Conservation (phyloP, 1,140 invertebrate species). For the Drosophila ananassae region DNA sequence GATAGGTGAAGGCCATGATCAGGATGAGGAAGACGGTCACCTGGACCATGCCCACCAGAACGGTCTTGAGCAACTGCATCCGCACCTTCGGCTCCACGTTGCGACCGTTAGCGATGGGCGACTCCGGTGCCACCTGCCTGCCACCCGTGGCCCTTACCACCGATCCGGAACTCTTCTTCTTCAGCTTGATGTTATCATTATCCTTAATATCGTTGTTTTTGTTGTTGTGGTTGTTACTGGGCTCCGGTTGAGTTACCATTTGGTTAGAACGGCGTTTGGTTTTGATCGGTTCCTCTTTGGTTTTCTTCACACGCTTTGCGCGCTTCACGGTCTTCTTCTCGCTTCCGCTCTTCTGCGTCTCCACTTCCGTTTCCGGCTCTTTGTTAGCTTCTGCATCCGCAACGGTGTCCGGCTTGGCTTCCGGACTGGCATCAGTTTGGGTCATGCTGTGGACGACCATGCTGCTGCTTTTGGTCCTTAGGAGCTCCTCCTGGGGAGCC, state of each 20-base stretch:
- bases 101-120: slow-evolving; percentile 13
- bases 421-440: slow-evolving; percentile 1
- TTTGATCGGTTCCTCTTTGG: not conserved
- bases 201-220: too few relatives aligned
- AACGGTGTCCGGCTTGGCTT: not conserved
- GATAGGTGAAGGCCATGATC: slow-evolving; percentile 75
- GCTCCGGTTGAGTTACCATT: not conserved
- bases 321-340: not conserved
- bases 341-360: not conserved
- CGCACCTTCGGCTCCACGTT: slow-evolving; percentile 43
- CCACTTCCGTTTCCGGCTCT: not conserved
- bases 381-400: not conserved
- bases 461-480: not conserved
- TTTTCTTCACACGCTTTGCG: not conserved
- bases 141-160: not conserved
- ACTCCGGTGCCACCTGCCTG: slow-evolving; percentile 30
- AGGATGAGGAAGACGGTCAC: slow-evolving; percentile 66
- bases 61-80: slow-evolving; percentile 58
- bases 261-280: not conserved
- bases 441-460: slow-evolving; percentile 3
- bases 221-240: not conserved
- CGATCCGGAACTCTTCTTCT: not conserved
- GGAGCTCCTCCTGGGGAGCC: not conserved
- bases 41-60: slow-evolving; percentile 64
- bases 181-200: not conserved